Base-by-base conservation (phyloP, 2,113 vertebrate species). In the Pedetes capensis region DNA sequence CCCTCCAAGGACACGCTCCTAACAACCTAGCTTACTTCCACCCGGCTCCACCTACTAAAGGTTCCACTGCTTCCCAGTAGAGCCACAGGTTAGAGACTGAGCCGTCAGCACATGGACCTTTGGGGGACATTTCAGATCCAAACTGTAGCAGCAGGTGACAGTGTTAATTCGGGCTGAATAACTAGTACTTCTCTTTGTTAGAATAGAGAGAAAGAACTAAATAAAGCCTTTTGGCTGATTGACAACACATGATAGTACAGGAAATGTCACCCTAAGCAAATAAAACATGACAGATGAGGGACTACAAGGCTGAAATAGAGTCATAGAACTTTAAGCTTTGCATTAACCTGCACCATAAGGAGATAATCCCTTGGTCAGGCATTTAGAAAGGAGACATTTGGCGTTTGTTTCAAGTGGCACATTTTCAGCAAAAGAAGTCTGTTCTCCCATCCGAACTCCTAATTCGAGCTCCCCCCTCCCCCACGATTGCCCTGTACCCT, bases 361-460 rank as follows among this genome's bases (percentile, higher is more conserved):
- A 75, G 69, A 69, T 51, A 87, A 71, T 74, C 34, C 71, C 51
- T 69, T 29, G 75, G 76, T 92, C 81, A 87, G 94, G 44, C 79
- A 64, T 94, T 95, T 84, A 76, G 86, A 91, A 94, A 84, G 53
- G 47, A 97, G n/a, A 94, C 64, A 53, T 80, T 87, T 87, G 57
- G 64, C 51, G 27, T 81, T 92, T 95, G 59, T 86, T 87, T 23
- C 51, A 90, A 82, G 63, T 69, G 84, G 53, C 23, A 84, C 44
- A 51, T 94, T 95, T 88, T 76, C 39, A 71, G 86, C 18, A 80
- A 55, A 82, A 74, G 42, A 87, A 90, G 32, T 76, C 72, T 90
- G 71, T 81, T 87, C 86, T 84, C 82, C 57, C 47, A 44, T 47
- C 59, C 39, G 37, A 90, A 37, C 18, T 57, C 69, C 71, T 90